Conservation (phyloP, 2,888 invertebrate genomes). For the Abrostola tripartita region DNA sequence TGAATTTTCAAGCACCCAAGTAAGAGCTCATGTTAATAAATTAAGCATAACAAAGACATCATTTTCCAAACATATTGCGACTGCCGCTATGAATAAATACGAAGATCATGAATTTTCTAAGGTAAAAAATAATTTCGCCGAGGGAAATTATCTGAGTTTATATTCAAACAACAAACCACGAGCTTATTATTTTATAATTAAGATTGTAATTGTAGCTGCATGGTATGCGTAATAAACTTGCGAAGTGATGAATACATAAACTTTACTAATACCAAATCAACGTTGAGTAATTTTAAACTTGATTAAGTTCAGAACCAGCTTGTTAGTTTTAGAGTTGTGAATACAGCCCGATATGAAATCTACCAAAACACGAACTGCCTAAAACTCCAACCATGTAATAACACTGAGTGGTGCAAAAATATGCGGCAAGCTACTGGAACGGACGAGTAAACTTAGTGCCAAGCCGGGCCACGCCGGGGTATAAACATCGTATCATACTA, state of each 20-base stretch:
- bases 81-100: constrained; percentile 66
- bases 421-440: constrained; percentile 29
- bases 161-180: constrained; percentile 32
- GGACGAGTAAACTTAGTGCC: constrained; percentile 49
- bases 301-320: background rate
- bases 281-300: constrained; percentile 3
- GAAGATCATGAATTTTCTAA: constrained; percentile 63
- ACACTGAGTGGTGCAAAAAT: constrained; percentile 48
- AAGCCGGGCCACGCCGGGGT: constrained; percentile 22
- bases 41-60: constrained; percentile 59
- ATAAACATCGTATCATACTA: constrained; percentile 27
- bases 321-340: constrained; percentile 10
- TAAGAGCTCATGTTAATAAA: constrained; percentile 46
- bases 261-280: background rate
- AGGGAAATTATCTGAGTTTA: constrained; percentile 44
- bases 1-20: constrained; percentile 10
- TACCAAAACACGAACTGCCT: constrained; percentile 1
- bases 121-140: constrained; percentile 57
- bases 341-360: constrained; percentile 18
- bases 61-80: constrained; percentile 60
- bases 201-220: constrained; percentile 18
- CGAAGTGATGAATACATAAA: background rate
- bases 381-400: constrained; percentile 38
- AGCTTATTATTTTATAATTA: constrained; percentile 26
- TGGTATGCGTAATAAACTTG: background rate